A percentile compares a stretch with the other conserved stretches of the same genome.
Evolutionary conservation across 1,140 invertebrate genomes (phyloP).

Genomic region (Ridgeia piscesae): DNA sequence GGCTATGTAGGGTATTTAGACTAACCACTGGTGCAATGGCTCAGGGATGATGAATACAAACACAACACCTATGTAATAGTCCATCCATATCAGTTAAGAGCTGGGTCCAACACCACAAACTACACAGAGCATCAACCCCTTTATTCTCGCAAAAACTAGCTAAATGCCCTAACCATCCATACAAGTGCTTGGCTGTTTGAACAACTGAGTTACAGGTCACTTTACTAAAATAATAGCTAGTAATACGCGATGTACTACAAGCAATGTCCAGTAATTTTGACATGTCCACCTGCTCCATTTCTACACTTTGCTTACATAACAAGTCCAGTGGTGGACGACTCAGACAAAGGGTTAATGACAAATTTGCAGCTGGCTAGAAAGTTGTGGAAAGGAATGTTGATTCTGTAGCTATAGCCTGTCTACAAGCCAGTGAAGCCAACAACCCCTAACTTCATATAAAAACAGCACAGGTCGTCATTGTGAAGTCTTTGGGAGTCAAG

Average conservation of each 20-base stretch:
- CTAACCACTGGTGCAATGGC: background rate
- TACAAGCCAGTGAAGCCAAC: background rate
- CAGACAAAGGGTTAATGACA: constrained; percentile 5
- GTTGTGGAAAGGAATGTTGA: background rate
- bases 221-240: background rate
- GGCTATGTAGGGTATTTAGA: no score
- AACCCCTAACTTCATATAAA: background rate
- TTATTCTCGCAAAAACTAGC: background rate
- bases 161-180: background rate
- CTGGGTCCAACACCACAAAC: background rate
- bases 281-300: background rate
- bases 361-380: constrained; percentile 5
- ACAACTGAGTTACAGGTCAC: background rate
- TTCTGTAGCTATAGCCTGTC: background rate
- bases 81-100: background rate
- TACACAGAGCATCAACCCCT: background rate
- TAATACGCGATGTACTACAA: background rate
- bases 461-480: background rate
- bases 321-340: background rate
- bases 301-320: background rate
- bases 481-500: background rate
- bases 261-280: background rate
- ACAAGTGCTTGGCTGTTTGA: background rate
- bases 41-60: background rate
- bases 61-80: background rate